These are phyloP conservation scores for Scaptomyza parva DNA, from an alignment of 2,888 invertebrate genomes.

Conservation along the genomic window DNA sequence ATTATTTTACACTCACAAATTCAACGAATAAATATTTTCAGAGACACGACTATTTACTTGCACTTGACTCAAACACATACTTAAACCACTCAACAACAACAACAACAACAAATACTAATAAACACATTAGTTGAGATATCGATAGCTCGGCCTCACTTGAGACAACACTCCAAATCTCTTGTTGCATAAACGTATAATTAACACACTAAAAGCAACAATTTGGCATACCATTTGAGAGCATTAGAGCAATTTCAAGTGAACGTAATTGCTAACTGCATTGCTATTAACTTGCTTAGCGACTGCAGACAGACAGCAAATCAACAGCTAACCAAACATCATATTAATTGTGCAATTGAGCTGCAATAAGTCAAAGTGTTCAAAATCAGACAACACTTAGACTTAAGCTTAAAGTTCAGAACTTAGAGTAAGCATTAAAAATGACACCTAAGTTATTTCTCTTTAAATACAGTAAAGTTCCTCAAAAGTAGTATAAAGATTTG, in stretches of 20 bases:
- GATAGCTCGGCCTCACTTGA: conserved; percentile 5
- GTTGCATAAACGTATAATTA: conserved; percentile 27
- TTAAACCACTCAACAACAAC: conserved; percentile 4
- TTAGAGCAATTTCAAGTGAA: conserved; percentile 11
- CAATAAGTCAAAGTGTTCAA: background rate
- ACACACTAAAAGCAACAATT: conserved; percentile 31
- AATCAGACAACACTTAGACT: background rate
- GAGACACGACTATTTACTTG: conserved; percentile 2
- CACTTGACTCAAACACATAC: conserved; percentile 10
- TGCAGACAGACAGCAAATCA: conserved; percentile 22
- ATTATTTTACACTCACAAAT: conserved; percentile 1
- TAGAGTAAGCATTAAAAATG: background rate
- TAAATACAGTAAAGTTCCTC: background rate
- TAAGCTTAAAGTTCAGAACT: background rate
- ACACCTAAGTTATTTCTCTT: background rate
- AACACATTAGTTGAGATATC: conserved; percentile 24
- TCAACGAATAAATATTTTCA: conserved; percentile 21
- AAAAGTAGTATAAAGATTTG: background rate
- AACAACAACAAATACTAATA: conserved; percentile 22
- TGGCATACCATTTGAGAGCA: conserved; percentile 7
- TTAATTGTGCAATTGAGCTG: conserved; percentile 18
- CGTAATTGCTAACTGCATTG: conserved; percentile 28
- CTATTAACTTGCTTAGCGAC: conserved; percentile 21
- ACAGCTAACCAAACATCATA: conserved; percentile 24
- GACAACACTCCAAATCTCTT: background rate